Evolutionary conservation across 2,888 invertebrate species (phyloP).

Genomic region (Corythucha ciliata): DNA sequence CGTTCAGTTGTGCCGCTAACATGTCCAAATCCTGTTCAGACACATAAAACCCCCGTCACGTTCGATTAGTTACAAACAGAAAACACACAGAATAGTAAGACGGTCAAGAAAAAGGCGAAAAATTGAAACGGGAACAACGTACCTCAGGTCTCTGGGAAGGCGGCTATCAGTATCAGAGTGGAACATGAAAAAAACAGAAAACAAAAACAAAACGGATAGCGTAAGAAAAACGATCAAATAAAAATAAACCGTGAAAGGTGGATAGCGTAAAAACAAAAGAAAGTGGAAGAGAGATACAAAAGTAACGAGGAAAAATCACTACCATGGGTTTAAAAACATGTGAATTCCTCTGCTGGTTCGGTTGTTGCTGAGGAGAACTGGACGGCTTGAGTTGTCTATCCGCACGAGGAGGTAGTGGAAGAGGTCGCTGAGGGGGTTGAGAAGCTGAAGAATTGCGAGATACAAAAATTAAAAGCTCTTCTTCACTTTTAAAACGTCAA

Average conservation of each 20-base stretch:
- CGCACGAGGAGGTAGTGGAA: conserved; percentile 73
- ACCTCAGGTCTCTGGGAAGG: conserved; percentile 87
- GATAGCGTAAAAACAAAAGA: conserved; percentile 21
- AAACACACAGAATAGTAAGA: background rate
- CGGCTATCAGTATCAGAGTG: conserved; percentile 53
- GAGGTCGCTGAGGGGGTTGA: conserved; percentile 67
- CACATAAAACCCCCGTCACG: conserved; percentile 5
- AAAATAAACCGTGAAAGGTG: conserved; percentile 30
- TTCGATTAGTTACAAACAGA: background rate
- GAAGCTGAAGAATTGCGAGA: conserved; percentile 71
- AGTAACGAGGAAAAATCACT: conserved; percentile 37
- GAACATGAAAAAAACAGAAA: conserved; percentile 52
- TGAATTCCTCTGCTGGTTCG: conserved; percentile 60
- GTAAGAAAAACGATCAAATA: conserved; percentile 32
- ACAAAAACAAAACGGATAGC: conserved; percentile 39
- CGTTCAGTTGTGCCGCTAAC: conserved; percentile 90
- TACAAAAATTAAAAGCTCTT: no score
- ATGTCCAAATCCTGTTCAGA: conserved; percentile 84
- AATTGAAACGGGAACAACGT: conserved; percentile 44
- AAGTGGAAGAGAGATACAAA: conserved; percentile 13
- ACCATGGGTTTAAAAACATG: conserved; percentile 86
- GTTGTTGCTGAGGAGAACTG: conserved; percentile 50
- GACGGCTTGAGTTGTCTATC: conserved; percentile 44
- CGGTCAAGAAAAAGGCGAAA: conserved; percentile 9
- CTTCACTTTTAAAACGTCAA: background rate